phyloP scores from a whole-genome alignment of 1,140 invertebrate genomes.

The Aleiodes sp. region DNA sequence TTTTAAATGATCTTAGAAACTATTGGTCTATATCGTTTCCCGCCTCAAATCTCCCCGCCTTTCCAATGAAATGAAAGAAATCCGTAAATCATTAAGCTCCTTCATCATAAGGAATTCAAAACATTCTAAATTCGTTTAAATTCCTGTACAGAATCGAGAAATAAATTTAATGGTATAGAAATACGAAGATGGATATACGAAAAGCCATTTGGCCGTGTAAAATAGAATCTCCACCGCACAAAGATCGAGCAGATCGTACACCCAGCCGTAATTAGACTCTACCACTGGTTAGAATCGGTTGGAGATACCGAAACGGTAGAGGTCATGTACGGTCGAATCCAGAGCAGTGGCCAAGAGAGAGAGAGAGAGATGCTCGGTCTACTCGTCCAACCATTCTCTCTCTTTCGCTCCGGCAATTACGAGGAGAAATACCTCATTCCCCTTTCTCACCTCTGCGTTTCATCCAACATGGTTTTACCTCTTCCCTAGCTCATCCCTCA shows the following conservation, averaged over 20 bases:
- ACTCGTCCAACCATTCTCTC: conserved; percentile 22
- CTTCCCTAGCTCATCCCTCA: conserved; percentile 12
- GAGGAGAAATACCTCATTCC: conserved; percentile 2
- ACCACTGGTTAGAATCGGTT: conserved; percentile 9
- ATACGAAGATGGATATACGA: conserved; percentile 11
- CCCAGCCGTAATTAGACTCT: conserved; percentile 22
- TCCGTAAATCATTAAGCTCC: too few species aligned
- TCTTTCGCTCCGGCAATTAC: conserved; percentile 44
- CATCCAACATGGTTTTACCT: not conserved
- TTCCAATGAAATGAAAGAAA: too few species aligned
- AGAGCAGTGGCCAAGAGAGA: not conserved
- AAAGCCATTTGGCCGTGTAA: conserved; percentile 17
- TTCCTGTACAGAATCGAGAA: not conserved
- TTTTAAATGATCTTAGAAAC: too few species aligned
- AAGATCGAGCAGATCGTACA: conserved; percentile 15
- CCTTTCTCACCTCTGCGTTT: not conserved
- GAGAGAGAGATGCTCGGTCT: not conserved
- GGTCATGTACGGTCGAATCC: conserved; percentile 40
- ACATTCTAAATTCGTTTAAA: too few species aligned
- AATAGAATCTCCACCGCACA: conserved; percentile 15
- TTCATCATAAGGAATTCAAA: too few species aligned
- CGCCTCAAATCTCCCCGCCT: too few species aligned
- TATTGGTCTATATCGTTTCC: too few species aligned
- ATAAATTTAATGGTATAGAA: not conserved
- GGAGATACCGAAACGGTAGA: conserved; percentile 26